Evolutionary conservation across 2,797 vertebrate species (phyloP), one percentile per base, ranked within the genome.

Genomic region (Hirundo rustica): DNA sequence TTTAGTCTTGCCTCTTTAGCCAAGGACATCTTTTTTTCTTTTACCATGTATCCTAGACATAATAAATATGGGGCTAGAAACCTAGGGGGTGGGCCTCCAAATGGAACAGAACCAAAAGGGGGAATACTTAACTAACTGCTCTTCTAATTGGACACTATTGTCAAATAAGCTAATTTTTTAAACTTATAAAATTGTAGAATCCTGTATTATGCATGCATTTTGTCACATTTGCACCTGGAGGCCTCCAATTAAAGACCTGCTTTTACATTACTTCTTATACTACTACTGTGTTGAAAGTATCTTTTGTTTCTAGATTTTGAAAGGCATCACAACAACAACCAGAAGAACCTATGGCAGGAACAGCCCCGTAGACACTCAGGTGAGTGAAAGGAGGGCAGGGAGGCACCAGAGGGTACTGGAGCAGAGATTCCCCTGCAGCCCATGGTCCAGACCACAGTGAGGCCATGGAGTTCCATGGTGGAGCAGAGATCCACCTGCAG

Each of bases 361-460:
- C 13, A 74, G 11, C 30, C 22, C 54, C 62, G 60, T 34, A 67
- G 60, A 44, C 65, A 61, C 3, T 22, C 48, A 61, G 48, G 15
- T 45, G 36, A 61, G 25, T 34, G 36, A 72, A 60, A 72, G 48
- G 29, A 55, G 29, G 13, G 21, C 17, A 21, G 17, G 26, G 36
- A 62, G 45, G 44, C 42, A 78, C 42, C 3, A 3, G 38, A 61
- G 13, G 18, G n/a, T 3, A 8, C 8, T 0, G 0, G n/a, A 27
- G 51, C 16, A 55, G 11, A 88, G 36, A 51, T 42, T 36, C 16
- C 26, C 38, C 20, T 57, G 64, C 23, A 71, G 68, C 16, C 32
- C 1, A 0, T 3, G 5, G 30, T n/a, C 11, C 40, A 53, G 27
- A 8, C 21, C 42, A 29, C 0, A 2, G 54, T 50, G 54, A 61